Base-by-base conservation (phyloP, 2,113 vertebrate genomes). In the Nibea albiflora region DNA sequence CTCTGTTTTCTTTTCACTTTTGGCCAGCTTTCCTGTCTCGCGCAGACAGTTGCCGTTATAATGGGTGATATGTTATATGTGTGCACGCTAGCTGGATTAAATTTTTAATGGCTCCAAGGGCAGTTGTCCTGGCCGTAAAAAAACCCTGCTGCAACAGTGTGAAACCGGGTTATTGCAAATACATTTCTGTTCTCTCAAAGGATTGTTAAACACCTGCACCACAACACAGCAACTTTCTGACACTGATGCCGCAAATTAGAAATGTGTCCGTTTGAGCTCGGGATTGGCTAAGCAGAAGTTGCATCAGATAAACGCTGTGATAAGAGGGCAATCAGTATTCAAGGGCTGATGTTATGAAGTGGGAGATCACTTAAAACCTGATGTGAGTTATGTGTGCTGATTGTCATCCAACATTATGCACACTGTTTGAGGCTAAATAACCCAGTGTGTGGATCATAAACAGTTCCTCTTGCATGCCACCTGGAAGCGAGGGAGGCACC, bases 91-190 rank as follows among this genome's bases (percentile, higher is more conserved):
- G 91, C 90, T 92, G 94, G 94, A 95, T 95, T 94, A 94, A 35
- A 95, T 94, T 94, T 95, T 94, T 94, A 94, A 95, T 87, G 89
- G 93, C 91, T 94, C 90, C 89, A 89, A 92, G 90, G 93, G 88
- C 93, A 88, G 88, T 87, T 80, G 86, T 86, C 70, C 52, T 53
- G 81, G 82, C 89, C 71, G 68, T 94, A 92, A 86, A 52, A 64
- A 78, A 76, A 8, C 35, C 78, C 78, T 66, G 76, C 86, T 61
- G 84, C 88, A 82, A 85, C 87, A 81, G 85, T 88, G 69, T 68
- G 77, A 90, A 89, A 66, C 85, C 79, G 78, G 68, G 66, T 89
- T 91, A 91, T 88, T 85, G 79, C 83, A 73, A 90, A 90, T 80
- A 79, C 85, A 90, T 89, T 91, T 86, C 86, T 88, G 80, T 86